Evolutionary conservation across 1,140 invertebrate genomes (phyloP).

Genomic region (Dryas iulia): DNA sequence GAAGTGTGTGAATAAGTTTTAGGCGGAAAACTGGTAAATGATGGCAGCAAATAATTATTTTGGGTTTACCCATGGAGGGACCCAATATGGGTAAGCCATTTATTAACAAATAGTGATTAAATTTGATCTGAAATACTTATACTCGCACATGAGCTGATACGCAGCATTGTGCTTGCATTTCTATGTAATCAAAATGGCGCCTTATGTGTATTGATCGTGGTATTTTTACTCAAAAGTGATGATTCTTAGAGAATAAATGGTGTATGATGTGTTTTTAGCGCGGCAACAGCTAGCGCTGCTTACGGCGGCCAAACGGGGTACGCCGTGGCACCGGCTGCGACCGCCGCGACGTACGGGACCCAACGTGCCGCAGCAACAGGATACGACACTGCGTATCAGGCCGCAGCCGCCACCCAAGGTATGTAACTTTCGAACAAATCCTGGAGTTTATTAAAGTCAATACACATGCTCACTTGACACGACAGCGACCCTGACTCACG

Average conservation of each 20-base stretch:
- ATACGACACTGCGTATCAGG: constrained; percentile 88
- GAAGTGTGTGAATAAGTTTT: constrained; percentile 68
- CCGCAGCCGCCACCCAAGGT: constrained; percentile 86
- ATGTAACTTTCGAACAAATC: constrained; percentile 51
- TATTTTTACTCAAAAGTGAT: constrained; percentile 33
- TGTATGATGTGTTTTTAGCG: constrained; percentile 58
- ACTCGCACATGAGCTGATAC: constrained; percentile 36
- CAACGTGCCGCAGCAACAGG: constrained; percentile 87
- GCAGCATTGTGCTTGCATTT: constrained; percentile 64
- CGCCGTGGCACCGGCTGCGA: constrained; percentile 89
- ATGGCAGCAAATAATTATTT: constrained; percentile 97
- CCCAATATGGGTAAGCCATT: constrained; percentile 90
- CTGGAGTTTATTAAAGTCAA: background rate
- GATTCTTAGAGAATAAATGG: constrained; percentile 32
- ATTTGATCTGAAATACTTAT: constrained; percentile 33
- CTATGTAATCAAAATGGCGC: constrained; percentile 74
- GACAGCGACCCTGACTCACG: background rate
- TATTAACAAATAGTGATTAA: constrained; percentile 33
- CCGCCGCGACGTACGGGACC: constrained; percentile 88
- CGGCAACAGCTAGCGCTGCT: constrained; percentile 85
- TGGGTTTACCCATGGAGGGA: constrained; percentile 93
- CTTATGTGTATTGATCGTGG: constrained; percentile 66
- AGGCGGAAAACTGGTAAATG: constrained; percentile 73
- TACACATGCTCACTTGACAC: no score
- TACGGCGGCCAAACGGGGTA: constrained; percentile 91